phyloP scores from a whole-genome alignment of 2,888 invertebrate genomes.

The Drosophila phalerata region DNA sequence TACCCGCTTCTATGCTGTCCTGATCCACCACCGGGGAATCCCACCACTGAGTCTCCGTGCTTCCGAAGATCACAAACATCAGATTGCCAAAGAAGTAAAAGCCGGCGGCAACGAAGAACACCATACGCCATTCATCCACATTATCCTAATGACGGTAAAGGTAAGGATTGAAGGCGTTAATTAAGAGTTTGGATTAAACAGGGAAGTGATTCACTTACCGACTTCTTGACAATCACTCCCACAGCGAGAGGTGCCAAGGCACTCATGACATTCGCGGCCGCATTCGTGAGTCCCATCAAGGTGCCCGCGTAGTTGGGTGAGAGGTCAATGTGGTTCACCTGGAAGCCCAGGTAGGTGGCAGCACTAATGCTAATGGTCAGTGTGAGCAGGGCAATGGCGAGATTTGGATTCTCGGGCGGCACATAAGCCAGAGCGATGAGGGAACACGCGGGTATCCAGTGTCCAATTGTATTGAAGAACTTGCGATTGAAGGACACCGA shows the following conservation, averaged over 20 bases:
- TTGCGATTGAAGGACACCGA: slow-evolving; percentile 85
- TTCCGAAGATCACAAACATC: slow-evolving; percentile 87
- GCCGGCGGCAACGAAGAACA: slow-evolving; percentile 87
- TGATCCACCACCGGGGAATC: slow-evolving; percentile 85
- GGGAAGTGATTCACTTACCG: slow-evolving; percentile 86
- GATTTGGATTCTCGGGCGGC: slow-evolving; percentile 75
- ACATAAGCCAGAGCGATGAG: slow-evolving; percentile 88
- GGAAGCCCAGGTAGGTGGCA: slow-evolving; percentile 91
- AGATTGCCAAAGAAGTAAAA: slow-evolving; percentile 87
- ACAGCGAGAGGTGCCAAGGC: slow-evolving; percentile 92
- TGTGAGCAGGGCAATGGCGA: slow-evolving; percentile 89
- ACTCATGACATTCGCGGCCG: slow-evolving; percentile 91
- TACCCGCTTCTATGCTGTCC: slow-evolving; percentile 63
- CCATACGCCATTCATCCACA: slow-evolving; percentile 86
- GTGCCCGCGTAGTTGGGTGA: slow-evolving; percentile 94
- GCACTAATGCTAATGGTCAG: slow-evolving; percentile 92
- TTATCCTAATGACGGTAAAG: slow-evolving; percentile 75
- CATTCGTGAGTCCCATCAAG: slow-evolving; percentile 94
- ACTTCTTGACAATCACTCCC: slow-evolving; percentile 89
- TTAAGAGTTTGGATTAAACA: background rate
- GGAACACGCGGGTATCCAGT: slow-evolving; percentile 90
- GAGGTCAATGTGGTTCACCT: slow-evolving; percentile 94
- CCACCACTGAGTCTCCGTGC: slow-evolving; percentile 87
- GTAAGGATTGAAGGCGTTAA: background rate
- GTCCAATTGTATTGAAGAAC: slow-evolving; percentile 87